Percentiles rank a stretch among this genome's conserved stretches.
phyloP scores from a whole-genome alignment of 2,113 vertebrate genomes.

The mouse (Mus musculus) region GRCm39 chr7:92657001-92657500 shows the following conservation, averaged over 20 bases:
- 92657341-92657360: slow-evolving; percentile 41
- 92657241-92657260: neutral
- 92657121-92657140: slow-evolving; percentile 55
- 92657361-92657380: slow-evolving; percentile 42
- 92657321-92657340: slow-evolving; percentile 40
- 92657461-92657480: slow-evolving; percentile 55
- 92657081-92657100: slow-evolving; percentile 58
- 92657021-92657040: slow-evolving; percentile 13
- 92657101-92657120: slow-evolving; percentile 51
- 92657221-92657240: neutral
- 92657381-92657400: slow-evolving; percentile 14
- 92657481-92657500: slow-evolving; percentile 41
- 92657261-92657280: slow-evolving; percentile 32
- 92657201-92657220: slow-evolving; percentile 35
- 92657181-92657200: slow-evolving; percentile 51
- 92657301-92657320: slow-evolving; percentile 52
- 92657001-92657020: slow-evolving; percentile 33
- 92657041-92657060: slow-evolving; percentile 30
- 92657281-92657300: slow-evolving; percentile 66
- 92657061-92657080: slow-evolving; percentile 60
- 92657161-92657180: slow-evolving; percentile 25
- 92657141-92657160: slow-evolving; percentile 55
- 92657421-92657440: slow-evolving; percentile 33
- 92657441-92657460: slow-evolving; percentile 27
- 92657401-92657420: neutral